Base-by-base conservation (phyloP, 2,113 vertebrate genomes). In the Nesogale talazaci region DNA sequence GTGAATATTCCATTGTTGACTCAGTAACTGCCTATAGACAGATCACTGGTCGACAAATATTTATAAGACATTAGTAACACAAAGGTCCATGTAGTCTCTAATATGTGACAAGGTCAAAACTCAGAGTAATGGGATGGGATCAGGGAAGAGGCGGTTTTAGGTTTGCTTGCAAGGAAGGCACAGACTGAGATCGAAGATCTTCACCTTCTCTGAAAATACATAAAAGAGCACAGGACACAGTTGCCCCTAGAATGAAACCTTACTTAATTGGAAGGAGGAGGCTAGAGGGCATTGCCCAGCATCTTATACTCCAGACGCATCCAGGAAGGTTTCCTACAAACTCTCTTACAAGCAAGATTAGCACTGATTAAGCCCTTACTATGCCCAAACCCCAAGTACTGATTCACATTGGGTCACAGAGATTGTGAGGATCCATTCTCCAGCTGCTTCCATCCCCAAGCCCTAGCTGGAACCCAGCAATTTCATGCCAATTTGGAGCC, bases 401-500 rank as follows among this genome's bases (percentile, higher is more conserved):
- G 38, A 70, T 76, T 63, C 65, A 42, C 31, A 52, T 85, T 88
- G 65, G 52, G 42, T 89, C 72, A 46, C 63, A 31, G 38, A 72
- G 52, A 70, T 89, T 70, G 65, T 74, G 65, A 22, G 25, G 27
- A 70, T 57, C 86, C 25, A 65, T 52, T 67, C 42, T 88, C 83
- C 4, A 0, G 29, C 70, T 78, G 11, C 14, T 83, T 56, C 34
- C 76, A 40, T 81, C 74, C 42, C 27, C 2, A 4, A 20, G 59
- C 6, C 56, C 74, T 80, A 38, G 72, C 14, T 83, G 78, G 84
- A n/a, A 92, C 69, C n/a, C 81, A 91, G 84, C 69, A 91, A 92
- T 95, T 89, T 91, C 83, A 83, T 52, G 46, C 93, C 93, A 87
- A 93, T 95, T 93, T 52, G 70, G 29, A 82, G 56, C 74, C 61